Evolutionary conservation across 2,113 vertebrate species (phyloP).

Genomic region (Pavo muticus): DNA sequence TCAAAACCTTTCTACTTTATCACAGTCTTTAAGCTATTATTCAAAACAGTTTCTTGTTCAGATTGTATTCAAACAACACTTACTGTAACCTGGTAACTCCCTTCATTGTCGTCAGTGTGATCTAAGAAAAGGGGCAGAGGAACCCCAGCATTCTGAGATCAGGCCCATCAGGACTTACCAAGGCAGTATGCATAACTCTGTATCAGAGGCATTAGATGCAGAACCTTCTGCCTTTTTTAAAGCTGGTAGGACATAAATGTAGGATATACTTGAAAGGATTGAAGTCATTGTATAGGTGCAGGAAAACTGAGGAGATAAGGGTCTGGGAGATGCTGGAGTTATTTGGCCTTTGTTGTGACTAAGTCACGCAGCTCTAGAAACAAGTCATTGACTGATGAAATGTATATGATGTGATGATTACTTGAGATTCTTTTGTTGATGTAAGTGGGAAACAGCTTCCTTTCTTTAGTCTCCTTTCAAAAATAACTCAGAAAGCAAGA

Average conservation of each 20-base stretch:
- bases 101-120: neutral
- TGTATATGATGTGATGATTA: neutral
- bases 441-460: neutral
- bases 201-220: neutral
- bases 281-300: neutral
- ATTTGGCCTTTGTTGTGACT: neutral
- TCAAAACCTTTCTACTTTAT: neutral
- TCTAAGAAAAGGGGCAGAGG: neutral
- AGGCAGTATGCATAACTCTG: neutral
- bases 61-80: neutral
- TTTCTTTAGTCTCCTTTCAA: neutral
- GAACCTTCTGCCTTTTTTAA: neutral
- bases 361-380: neutral
- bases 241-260: neutral
- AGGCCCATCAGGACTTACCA: rapidly evolving
- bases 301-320: neutral
- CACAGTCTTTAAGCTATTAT: neutral
- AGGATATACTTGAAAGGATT: neutral
- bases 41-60: neutral
- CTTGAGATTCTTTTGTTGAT: neutral
- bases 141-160: neutral
- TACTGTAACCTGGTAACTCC: neutral
- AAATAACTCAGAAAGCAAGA: neutral
- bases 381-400: neutral
- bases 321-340: neutral